Evolutionary conservation across 2,888 invertebrate genomes (phyloP), one percentile per base, ranked within the genome.

Genomic region (Microdon myrmicae): DNA sequence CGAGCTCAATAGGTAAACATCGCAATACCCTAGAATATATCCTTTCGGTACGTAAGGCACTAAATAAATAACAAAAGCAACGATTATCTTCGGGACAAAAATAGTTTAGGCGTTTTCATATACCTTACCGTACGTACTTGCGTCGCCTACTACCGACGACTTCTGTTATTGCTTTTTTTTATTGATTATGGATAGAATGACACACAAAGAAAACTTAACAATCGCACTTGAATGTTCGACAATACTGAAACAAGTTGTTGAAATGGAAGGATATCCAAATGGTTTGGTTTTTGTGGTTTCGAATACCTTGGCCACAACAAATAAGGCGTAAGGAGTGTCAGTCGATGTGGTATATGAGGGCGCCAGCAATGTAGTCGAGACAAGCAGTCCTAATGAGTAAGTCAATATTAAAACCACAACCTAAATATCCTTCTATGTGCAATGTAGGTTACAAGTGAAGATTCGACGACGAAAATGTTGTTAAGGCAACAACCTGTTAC

Each of bases 371-470:
- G n/a, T n/a, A n/a, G n/a, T n/a, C n/a, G n/a, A n/a, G n/a, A n/a
- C n/a, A n/a, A n/a, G n/a, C n/a, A n/a, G n/a, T n/a, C 10, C 55
- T 47, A 55, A 55, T 55, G 39, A 47, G 20, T 28, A 39, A 55
- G 26, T 47, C 55, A 26, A 47, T 29, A 55, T 35, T 22, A 35
- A 39, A 38, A 34, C 47, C 47, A 22, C 39, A 45, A 26, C 31
- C 45, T 26, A 54, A 54, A 19, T 22, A 28, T 10, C 13, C 45
- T 9, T 6, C 19, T 6, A 3, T 8, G 9, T 23, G 17, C 22
- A 13, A 38, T 34, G 10, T 34, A 17, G 25, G 23, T 39, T 48
- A 48, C 48, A 35, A 28, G 12, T 26, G n/a, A 13, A 10, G 7
- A 26, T 28, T 5, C 7, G 35, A 12, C 37, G 14, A 29, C 16